Evolutionary conservation across 1,140 invertebrate species (phyloP), one percentile per base, ranked within the genome.

Genomic region (Lucilia cuprina): DNA sequence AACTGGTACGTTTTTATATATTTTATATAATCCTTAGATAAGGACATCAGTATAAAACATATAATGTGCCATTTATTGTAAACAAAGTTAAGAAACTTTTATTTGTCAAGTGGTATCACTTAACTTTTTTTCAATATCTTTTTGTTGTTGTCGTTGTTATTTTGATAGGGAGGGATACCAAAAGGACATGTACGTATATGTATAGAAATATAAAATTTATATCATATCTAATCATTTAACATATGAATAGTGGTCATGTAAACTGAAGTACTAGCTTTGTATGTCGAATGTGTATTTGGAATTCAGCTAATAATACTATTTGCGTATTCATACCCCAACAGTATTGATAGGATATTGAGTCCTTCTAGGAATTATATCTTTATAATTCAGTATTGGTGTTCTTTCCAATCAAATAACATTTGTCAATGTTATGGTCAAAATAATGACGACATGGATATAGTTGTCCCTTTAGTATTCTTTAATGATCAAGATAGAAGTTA

Each of bases 91-190:
- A 49, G 77, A 80, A 80, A 80, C 77, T 80, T 80, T 49, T 80
- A 70, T 80, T 80, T 80, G 41, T 49, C 77, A 80, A 80, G 77
- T 80, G 77, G n/a, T 80, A 49, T 80, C 77, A 80, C 41, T 50
- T 80, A 49, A 49, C 77, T 49, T 80, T 80, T 49, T 80, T 78
- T 30, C 25, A 30, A 30, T 30, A 30, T 30, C 25, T 30, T 30
- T 60, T 0, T 60, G 55, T 14, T 60, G 55, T 60, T n/a, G 55
- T 60, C 14, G 35, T 41, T 41, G 5, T 41, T 41, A 10, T 41
- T 41, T 41, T 41, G 41, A 10, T 41, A 10, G 5, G 35, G 17
- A 35, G 70, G 70, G 74, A 77, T 41, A 41, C 74, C 74, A 17
- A 77, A 77, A 41, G 34, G 34, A 8, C 34, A 77, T 49, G 4